Percentiles rank a stretch among this genome's conserved stretches.
Evolutionary conservation across 2,797 vertebrate genomes (phyloP).

Genomic region (Novumbra hubbsi): DNA sequence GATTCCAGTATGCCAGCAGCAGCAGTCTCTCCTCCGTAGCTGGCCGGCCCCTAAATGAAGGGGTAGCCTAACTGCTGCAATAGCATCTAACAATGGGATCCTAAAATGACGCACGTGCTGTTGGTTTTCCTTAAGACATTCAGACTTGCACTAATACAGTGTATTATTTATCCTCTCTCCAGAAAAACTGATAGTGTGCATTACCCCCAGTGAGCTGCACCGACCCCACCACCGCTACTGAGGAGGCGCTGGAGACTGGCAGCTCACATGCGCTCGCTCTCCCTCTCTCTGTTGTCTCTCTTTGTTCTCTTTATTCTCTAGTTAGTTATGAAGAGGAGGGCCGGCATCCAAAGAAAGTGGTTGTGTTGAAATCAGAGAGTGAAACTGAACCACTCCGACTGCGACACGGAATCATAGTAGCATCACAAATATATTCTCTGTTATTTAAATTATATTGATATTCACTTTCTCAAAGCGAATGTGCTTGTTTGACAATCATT

Average conservation of each 20-base stretch:
- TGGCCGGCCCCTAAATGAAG: too few relatives aligned
- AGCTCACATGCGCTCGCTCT: conserved; percentile 6
- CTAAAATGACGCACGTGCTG: conserved; percentile 27
- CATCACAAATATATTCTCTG: conserved; percentile 60
- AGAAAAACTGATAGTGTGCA: conserved; percentile 83
- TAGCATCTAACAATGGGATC: too few relatives aligned
- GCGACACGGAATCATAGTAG: conserved; percentile 56
- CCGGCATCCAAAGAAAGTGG: conserved; percentile 70
- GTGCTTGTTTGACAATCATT: conserved; percentile 71
- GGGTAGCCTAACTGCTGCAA: too few relatives aligned
- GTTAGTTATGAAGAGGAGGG: conserved; percentile 54
- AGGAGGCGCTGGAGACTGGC: conserved; percentile 59
- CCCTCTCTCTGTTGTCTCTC: neutral
- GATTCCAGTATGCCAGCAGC: too few relatives aligned
- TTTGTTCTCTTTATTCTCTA: conserved; percentile 26
- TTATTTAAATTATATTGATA: conserved; percentile 59
- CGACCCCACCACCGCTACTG: conserved; percentile 78
- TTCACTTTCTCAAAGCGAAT: conserved; percentile 68
- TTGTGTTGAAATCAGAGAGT: conserved; percentile 50
- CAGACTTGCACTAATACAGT: neutral
- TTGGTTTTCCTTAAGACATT: neutral
- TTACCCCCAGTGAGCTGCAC: conserved; percentile 72
- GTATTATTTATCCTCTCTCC: neutral
- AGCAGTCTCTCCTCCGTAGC: too few relatives aligned
- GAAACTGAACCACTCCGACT: conserved; percentile 27